Evolutionary conservation across 2,797 vertebrate species (phyloP).

Genomic region (Threskiornis aethiopicus): DNA sequence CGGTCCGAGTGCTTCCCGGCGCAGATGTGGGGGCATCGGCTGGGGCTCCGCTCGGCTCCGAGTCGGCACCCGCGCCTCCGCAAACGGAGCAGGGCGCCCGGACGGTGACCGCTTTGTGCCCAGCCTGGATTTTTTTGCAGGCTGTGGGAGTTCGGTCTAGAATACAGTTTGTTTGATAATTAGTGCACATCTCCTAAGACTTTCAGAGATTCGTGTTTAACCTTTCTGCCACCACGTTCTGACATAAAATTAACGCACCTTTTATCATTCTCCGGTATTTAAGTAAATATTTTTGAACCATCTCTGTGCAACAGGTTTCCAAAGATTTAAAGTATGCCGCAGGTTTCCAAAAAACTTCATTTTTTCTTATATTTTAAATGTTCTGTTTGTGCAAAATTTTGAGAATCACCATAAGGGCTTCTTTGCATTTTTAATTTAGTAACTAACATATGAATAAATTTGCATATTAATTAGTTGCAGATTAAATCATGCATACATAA

Average conservation of each 20-base stretch:
- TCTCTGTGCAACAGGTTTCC: conserved; percentile 80
- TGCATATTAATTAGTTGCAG: conserved; percentile 99
- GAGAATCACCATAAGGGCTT: conserved; percentile 99
- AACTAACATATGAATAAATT: conserved; percentile 99
- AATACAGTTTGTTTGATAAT: conserved; percentile 66
- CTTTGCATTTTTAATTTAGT: conserved; percentile 99
- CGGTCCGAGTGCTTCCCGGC: background rate
- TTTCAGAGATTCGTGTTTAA: conserved; percentile 57
- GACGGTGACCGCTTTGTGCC: conserved; percentile 1
- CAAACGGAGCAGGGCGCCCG: background rate
- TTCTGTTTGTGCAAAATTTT: conserved; percentile 94
- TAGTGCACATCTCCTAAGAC: conserved; percentile 67
- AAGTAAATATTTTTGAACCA: conserved; percentile 68
- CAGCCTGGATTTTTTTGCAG: background rate
- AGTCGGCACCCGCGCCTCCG: background rate
- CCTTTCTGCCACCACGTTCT: conserved; percentile 68
- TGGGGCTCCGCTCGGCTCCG: accelerated
- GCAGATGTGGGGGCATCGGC: background rate
- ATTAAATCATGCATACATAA: conserved; percentile 99
- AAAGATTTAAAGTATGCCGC: conserved; percentile 68
- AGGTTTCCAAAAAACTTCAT: conserved; percentile 73
- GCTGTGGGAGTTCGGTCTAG: conserved; percentile 42
- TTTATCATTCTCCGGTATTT: conserved; percentile 63
- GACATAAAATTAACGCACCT: conserved; percentile 60
- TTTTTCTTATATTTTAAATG: conserved; percentile 88